phyloP scores from a whole-genome alignment of 2,113 vertebrate species.

The Donacobius atricapilla region DNA sequence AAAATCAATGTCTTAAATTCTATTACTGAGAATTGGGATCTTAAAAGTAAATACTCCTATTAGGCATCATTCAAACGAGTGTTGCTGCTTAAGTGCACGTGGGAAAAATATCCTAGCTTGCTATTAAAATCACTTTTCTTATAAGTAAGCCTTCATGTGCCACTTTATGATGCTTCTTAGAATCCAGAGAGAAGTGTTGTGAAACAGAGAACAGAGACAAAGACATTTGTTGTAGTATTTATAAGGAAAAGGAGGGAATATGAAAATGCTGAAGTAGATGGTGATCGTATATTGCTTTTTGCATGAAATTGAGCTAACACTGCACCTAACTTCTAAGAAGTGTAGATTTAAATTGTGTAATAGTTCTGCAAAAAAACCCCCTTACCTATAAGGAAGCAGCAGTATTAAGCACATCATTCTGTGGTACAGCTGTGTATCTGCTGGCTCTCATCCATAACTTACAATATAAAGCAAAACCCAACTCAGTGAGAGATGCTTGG shows the following conservation, averaged over 20 bases:
- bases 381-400: neutral
- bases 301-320: neutral
- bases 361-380: neutral
- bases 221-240: conserved; percentile 9
- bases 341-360: conserved; percentile 30
- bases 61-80: neutral
- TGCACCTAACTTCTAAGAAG: neutral
- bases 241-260: neutral
- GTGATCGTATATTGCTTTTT: neutral
- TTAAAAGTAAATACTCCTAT: neutral
- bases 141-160: neutral
- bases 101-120: neutral
- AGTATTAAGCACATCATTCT: conserved; percentile 41
- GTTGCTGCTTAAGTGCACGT: neutral
- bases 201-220: neutral
- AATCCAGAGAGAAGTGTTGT: neutral
- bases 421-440: conserved; percentile 7
- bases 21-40: neutral
- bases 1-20: neutral
- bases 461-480: neutral
- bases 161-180: neutral
- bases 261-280: neutral
- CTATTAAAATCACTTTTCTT: neutral
- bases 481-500: conserved; percentile 6
- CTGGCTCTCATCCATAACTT: conserved; percentile 42